Evolutionary conservation across 2,113 vertebrate species (phyloP).

Genomic region (Patagioenas fasciata): DNA sequence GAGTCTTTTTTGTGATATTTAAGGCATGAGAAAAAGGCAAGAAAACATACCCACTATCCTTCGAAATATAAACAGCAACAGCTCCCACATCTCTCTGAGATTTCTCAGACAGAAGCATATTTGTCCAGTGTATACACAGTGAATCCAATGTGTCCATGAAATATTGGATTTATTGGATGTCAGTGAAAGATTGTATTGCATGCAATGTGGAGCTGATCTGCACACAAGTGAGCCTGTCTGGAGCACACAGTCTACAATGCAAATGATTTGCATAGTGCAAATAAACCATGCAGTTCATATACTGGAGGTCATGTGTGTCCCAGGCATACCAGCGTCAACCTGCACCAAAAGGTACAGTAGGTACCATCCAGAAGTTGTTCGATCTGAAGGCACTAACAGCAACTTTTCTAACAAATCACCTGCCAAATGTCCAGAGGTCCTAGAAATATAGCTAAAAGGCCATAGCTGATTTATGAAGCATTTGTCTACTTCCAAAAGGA

Average conservation of each 20-base stretch:
- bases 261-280: not conserved
- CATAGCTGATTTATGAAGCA: not conserved
- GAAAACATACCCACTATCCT: not conserved
- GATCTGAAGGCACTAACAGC: not conserved
- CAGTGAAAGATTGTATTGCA: not conserved
- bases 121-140: not conserved
- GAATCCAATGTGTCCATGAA: not conserved
- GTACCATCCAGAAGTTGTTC: not conserved
- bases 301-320: not conserved
- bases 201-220: not conserved
- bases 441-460: not conserved
- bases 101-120: not conserved
- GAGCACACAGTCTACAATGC: accelerated
- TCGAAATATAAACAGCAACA: not conserved
- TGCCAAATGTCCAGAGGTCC: accelerated
- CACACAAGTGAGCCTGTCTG: not conserved
- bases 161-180: not conserved
- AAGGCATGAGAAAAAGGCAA: not conserved
- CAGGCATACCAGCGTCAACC: not conserved
- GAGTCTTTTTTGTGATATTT: not conserved
- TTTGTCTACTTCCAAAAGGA: not conserved
- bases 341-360: not conserved
- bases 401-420: not conserved
- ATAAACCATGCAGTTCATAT: not conserved
- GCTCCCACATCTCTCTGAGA: not conserved